Percentiles rank a stretch among this genome's conserved stretches.
Evolutionary conservation across 2,888 invertebrate species (phyloP).

Genomic region (Copidosoma aretas): DNA sequence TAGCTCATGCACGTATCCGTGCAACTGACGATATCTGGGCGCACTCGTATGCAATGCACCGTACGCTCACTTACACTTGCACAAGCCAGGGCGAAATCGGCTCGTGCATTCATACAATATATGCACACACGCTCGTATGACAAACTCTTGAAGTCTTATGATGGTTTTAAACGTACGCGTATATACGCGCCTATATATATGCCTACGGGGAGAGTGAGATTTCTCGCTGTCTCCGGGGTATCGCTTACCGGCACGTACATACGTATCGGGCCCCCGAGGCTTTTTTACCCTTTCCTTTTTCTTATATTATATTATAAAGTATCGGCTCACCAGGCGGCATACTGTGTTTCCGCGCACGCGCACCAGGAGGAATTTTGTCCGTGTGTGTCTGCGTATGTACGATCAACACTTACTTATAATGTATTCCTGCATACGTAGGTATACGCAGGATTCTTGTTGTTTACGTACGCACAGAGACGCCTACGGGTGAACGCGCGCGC

Average conservation of each 20-base stretch:
- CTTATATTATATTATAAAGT: slow-evolving; percentile 35
- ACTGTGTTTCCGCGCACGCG: slow-evolving; percentile 27
- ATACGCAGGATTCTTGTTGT: too few relatives aligned
- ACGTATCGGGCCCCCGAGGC: slow-evolving; percentile 11
- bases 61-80: too few relatives aligned
- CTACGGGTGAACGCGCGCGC: too few relatives aligned
- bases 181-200: neutral
- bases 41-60: too few relatives aligned
- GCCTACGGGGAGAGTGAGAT: slow-evolving; percentile 9
- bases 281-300: slow-evolving; percentile 15
- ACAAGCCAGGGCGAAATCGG: neutral
- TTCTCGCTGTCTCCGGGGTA: slow-evolving; percentile 25
- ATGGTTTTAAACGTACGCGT: slow-evolving; percentile 6
- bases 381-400: too few relatives aligned
- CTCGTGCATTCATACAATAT: neutral
- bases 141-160: slow-evolving; percentile 26
- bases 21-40: too few relatives aligned
- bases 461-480: too few relatives aligned
- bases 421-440: too few relatives aligned
- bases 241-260: slow-evolving; percentile 26
- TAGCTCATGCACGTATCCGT: neutral
- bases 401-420: too few relatives aligned
- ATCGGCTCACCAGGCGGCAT: slow-evolving; percentile 29
- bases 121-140: neutral
- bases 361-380: slow-evolving; percentile 6